These are phyloP conservation scores for Echinops telfairi DNA, from an alignment of 2,113 vertebrate genomes.

Conservation along the genomic window DNA sequence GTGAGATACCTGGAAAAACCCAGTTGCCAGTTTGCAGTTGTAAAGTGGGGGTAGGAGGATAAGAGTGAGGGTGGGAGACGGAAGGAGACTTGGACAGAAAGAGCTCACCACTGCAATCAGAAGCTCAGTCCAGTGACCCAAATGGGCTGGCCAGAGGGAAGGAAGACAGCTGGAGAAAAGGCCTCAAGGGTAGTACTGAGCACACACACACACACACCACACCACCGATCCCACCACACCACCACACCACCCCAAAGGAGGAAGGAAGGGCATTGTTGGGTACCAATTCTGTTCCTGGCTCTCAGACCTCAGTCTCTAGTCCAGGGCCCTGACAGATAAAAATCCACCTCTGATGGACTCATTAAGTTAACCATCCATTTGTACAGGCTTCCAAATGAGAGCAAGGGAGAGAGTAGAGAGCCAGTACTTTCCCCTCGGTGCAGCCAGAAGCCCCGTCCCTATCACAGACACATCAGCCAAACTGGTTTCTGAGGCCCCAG, in stretches of 20 bases:
- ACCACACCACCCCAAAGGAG: neutral
- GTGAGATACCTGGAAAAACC: neutral
- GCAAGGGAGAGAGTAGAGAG: neutral
- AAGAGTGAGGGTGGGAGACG: neutral
- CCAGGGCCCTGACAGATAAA: conserved; percentile 64
- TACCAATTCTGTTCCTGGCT: conserved; percentile 45
- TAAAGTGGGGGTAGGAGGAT: neutral
- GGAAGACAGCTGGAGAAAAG: neutral
- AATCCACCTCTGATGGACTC: conserved; percentile 62
- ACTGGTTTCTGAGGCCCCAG: conserved; percentile 59
- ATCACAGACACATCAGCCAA: conserved; percentile 52
- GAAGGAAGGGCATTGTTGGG: neutral
- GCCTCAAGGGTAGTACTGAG: neutral
- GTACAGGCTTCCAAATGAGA: conserved; percentile 60
- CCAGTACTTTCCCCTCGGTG: neutral
- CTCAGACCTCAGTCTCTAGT: conserved; percentile 53
- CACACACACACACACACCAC: neutral
- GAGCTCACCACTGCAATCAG: neutral
- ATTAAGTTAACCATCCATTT: conserved; percentile 74
- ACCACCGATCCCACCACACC: too few species aligned
- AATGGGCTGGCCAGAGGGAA: neutral
- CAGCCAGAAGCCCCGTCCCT: conserved; percentile 42
- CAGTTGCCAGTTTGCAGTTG: neutral
- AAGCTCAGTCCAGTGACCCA: neutral
- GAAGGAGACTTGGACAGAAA: neutral